Evolutionary conservation across 92 coral and sea anemone species (phyloP), one percentile per base, ranked within the genome.

Genomic region (Zoanthus sansibaricus): DNA sequence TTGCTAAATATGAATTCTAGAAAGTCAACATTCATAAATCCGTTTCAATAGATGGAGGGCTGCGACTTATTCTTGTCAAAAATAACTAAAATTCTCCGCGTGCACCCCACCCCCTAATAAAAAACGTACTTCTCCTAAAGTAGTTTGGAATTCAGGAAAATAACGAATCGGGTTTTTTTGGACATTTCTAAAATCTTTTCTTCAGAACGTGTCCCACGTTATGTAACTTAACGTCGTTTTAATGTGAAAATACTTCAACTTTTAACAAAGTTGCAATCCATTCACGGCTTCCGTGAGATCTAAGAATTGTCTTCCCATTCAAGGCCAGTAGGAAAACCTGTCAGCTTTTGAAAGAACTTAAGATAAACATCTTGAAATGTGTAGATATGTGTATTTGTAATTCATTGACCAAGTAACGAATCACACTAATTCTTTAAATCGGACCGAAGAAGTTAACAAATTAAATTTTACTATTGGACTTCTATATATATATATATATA

Each of bases 301-400:
- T 45, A 61, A 10, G 72, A 11, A 46, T 71, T 9, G 52, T 16
- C 21, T 58, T 33, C 51, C 48, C 83, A 55, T 32, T 55, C 7
- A 16, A 77, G 67, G 82, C 82, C 46, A 3, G 18, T 66, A 5
- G 58, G 14, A 46, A 71, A 67, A 46, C 85, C 55, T 61, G 73
- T n/a, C 62, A 37, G 13, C 46, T 80, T 78, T 66, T 46, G 51
- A 64, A 62, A 62, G 45, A 66, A 52, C 44, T 44, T 45, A 67
- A 64, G 70, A 45, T 80, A 80, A 67, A 58, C 62, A 15, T 80
- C 11, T 46, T 71, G 59, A 47, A 77, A 76, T 72, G 44, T 91
- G 92, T 88, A 88, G 92, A 84, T 84, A 88, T 78, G 92, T 88
- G 79, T 91, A 91, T 78, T 83, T 88, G 93, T 87, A 87, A 82